A percentile compares a stretch with the other conserved stretches of the same genome.
phyloP scores from a whole-genome alignment of 2,113 vertebrate species.

The Istiophorus platypterus region DNA sequence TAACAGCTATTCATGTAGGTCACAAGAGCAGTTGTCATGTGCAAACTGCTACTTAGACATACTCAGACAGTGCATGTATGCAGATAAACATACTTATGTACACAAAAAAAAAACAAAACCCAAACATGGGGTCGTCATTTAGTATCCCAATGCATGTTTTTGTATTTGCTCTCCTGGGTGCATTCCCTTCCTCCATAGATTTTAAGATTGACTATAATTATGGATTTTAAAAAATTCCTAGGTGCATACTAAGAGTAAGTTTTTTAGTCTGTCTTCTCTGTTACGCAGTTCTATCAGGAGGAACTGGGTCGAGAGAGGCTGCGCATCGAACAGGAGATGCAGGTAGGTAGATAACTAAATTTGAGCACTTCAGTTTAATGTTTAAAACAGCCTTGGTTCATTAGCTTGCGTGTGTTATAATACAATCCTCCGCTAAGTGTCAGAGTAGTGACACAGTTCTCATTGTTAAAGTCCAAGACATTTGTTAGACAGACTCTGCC shows the following conservation, averaged over 20 bases:
- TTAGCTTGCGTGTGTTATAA: not conserved
- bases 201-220: too few species aligned
- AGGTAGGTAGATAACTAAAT: constrained; percentile 71
- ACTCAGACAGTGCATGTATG: constrained; percentile 22
- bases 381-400: not conserved
- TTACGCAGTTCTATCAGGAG: constrained; percentile 85
- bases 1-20: constrained; percentile 48
- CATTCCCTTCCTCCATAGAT: not conserved
- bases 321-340: constrained; percentile 86
- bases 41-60: constrained; percentile 24
- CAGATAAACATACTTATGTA: not conserved
- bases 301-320: constrained; percentile 85
- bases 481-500: constrained; percentile 51
- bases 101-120: too few species aligned
- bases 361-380: not conserved
- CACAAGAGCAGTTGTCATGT: constrained; percentile 4
- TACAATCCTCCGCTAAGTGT: constrained; percentile 50
- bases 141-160: not conserved
- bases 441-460: constrained; percentile 40
- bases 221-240: too few species aligned
- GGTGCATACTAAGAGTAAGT: not conserved
- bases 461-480: not conserved
- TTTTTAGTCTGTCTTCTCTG: constrained; percentile 35
- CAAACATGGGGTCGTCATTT: constrained; percentile 1
- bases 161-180: not conserved